Percentiles rank a stretch among this genome's conserved stretches.
These are phyloP conservation scores for Rambutsinella grinnellia DNA, from an alignment of 2,888 invertebrate genomes.

Conservation along the genomic window DNA sequence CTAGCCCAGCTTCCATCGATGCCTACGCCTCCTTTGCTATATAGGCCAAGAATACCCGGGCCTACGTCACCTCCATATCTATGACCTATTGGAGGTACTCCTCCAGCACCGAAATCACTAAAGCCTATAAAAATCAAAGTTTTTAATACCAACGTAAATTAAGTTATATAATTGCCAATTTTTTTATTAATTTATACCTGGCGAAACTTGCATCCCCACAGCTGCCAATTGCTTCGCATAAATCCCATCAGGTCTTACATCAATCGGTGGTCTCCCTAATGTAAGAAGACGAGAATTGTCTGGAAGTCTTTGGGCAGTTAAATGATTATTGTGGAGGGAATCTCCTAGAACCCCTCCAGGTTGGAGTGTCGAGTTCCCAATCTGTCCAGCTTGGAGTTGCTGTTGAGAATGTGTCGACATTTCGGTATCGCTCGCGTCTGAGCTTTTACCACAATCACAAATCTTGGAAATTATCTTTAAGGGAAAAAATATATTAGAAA, in stretches of 20 bases:
- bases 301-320: slow-evolving; percentile 62
- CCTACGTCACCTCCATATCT: slow-evolving; percentile 59
- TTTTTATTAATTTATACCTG: slow-evolving; percentile 54
- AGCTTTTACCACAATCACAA: slow-evolving; percentile 66
- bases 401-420: slow-evolving; percentile 67
- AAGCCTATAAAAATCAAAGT: slow-evolving; percentile 20
- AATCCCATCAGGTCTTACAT: slow-evolving; percentile 64
- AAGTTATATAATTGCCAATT: too few relatives aligned
- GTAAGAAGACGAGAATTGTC: slow-evolving; percentile 62
- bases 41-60: slow-evolving; percentile 61
- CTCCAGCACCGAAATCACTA: slow-evolving; percentile 50
- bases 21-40: slow-evolving; percentile 52
- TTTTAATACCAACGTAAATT: too few relatives aligned
- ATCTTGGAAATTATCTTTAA: slow-evolving; percentile 66
- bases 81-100: slow-evolving; percentile 53
- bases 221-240: slow-evolving; percentile 65
- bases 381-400: slow-evolving; percentile 60
- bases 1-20: slow-evolving; percentile 65
- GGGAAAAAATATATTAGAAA: not conserved
- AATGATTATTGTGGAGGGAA: slow-evolving; percentile 64
- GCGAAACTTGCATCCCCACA: slow-evolving; percentile 64
- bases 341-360: slow-evolving; percentile 48
- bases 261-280: slow-evolving; percentile 62
- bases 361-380: slow-evolving; percentile 53
- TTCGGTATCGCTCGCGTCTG: slow-evolving; percentile 65